phyloP scores from a whole-genome alignment of 2,797 vertebrate species.

The Cyprinodon diabolis region DNA sequence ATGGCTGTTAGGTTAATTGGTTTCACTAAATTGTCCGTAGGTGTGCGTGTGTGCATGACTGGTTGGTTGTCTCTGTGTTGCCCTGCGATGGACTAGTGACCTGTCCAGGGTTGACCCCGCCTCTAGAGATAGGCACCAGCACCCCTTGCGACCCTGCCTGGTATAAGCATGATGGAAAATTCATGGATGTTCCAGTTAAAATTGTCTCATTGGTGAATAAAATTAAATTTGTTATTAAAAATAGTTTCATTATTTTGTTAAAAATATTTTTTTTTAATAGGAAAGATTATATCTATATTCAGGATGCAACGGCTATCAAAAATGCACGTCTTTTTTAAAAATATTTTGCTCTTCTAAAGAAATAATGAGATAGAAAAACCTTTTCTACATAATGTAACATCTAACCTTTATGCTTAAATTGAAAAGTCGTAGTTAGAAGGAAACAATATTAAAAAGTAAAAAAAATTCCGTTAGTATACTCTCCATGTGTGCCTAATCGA shows the following conservation, averaged over 20 bases:
- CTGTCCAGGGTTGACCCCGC: too few relatives aligned
- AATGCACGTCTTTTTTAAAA: neutral
- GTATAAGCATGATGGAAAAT: too few relatives aligned
- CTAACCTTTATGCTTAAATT: neutral
- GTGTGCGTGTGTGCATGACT: too few relatives aligned
- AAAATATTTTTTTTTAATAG: neutral
- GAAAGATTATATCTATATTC: neutral
- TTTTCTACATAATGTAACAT: neutral
- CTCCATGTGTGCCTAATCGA: neutral
- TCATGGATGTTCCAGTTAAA: neutral
- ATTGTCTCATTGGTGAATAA: neutral
- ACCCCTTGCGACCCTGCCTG: too few relatives aligned
- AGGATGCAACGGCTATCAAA: neutral
- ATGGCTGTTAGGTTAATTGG: too few relatives aligned
- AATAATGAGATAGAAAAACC: neutral
- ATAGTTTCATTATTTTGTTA: neutral
- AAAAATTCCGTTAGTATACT: neutral
- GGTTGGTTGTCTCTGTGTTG: too few relatives aligned
- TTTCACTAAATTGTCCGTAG: too few relatives aligned
- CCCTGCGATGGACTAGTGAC: too few relatives aligned
- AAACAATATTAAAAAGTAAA: neutral
- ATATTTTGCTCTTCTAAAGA: neutral
- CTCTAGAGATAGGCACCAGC: too few relatives aligned
- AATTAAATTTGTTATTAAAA: neutral
- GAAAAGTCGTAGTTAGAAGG: neutral